Conservation (phyloP, 2,888 invertebrate genomes). For the Halocaridina rubra region DNA sequence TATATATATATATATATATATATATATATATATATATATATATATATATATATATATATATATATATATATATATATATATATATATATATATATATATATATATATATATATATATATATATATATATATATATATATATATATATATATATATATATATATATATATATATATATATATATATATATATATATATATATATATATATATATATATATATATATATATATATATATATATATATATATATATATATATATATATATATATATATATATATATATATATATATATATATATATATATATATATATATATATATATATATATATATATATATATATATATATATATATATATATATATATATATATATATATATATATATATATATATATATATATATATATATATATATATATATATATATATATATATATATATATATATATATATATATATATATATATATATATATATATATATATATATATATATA, state of each 20-base stretch:
- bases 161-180: conserved; percentile 15
- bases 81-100: conserved; percentile 16
- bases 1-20: conserved; percentile 6
- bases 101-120: conserved; percentile 15
- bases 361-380: conserved; percentile 14
- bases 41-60: conserved; percentile 1
- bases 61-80: neutral
- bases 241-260: neutral
- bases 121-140: neutral
- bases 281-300: conserved; percentile 3
- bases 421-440: conserved; percentile 14
- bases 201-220: conserved; percentile 3
- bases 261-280: conserved; percentile 5
- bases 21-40: neutral
- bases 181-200: neutral
- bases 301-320: neutral
- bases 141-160: neutral
- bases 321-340: neutral
- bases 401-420: neutral
- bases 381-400: neutral
- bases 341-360: conserved; percentile 16
- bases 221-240: neutral
- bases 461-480: conserved; percentile 4
- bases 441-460: neutral
- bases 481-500: neutral